These are phyloP conservation scores for Dendropsophus ebraccatus DNA, from an alignment of 2,113 vertebrate genomes.

Conservation along the genomic window DNA sequence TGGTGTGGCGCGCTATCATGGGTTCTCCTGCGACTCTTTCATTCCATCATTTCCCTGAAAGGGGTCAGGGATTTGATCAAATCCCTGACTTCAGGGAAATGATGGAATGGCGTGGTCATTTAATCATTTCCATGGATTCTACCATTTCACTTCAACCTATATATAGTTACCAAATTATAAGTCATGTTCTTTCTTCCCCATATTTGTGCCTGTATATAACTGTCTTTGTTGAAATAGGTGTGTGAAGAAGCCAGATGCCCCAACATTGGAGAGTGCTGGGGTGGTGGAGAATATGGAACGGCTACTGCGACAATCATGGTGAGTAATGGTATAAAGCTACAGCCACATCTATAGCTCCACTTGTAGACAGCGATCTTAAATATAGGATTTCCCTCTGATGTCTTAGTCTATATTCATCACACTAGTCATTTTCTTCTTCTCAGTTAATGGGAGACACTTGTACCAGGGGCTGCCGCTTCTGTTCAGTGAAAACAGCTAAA, in stretches of 20 bases:
- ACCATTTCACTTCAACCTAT: too few species aligned
- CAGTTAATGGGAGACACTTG: constrained; percentile 98
- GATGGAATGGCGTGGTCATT: too few species aligned
- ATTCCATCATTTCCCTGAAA: too few species aligned
- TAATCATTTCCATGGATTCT: too few species aligned
- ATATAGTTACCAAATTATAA: neutral
- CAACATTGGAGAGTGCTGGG: constrained; percentile 98
- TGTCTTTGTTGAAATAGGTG: constrained; percentile 74
- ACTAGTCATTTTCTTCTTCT: constrained; percentile 47
- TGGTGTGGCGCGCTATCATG: too few species aligned
- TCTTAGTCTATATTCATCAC: neutral
- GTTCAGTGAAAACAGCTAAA: constrained; percentile 92
- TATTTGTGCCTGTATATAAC: constrained; percentile 31
- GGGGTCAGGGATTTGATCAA: too few species aligned
- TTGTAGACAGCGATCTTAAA: neutral
- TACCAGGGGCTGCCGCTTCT: constrained; percentile 95
- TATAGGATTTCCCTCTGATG: neutral
- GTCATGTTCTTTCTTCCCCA: neutral
- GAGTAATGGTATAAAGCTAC: constrained; percentile 55
- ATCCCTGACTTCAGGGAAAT: too few species aligned
- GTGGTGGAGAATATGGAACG: constrained; percentile 90
- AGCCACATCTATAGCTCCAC: neutral
- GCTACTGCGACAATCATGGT: constrained; percentile 99
- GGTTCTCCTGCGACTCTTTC: too few species aligned
- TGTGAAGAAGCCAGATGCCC: constrained; percentile 97